Conservation (phyloP, 2,888 invertebrate genomes). For the Mesorhabditis sp. region DNA sequence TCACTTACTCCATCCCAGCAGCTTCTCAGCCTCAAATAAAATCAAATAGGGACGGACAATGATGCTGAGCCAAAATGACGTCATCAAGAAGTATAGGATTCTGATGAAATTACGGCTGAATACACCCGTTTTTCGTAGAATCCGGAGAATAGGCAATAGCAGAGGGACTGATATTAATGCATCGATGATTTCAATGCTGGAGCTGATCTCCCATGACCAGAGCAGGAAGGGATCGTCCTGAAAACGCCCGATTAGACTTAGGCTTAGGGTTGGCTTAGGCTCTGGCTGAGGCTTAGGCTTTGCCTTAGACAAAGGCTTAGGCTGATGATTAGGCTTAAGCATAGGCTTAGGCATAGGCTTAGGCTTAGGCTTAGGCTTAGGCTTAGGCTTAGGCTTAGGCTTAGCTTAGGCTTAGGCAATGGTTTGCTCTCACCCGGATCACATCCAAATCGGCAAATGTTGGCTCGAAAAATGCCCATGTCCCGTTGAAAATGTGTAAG, state of each 20-base stretch:
- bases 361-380: too few relatives aligned
- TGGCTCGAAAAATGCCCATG: too few relatives aligned
- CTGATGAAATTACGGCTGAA: conserved; percentile 1
- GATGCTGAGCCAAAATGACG: background rate
- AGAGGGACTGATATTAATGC: background rate
- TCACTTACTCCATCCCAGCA: background rate
- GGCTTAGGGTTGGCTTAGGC: too few relatives aligned
- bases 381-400: too few relatives aligned
- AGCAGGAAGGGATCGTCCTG: background rate
- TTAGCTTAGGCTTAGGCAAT: too few relatives aligned
- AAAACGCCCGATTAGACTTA: background rate
- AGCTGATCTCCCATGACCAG: background rate
- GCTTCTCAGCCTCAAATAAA: background rate
- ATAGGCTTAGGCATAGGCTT: too few relatives aligned
- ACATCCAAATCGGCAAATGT: too few relatives aligned
- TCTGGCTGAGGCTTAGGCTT: too few relatives aligned
- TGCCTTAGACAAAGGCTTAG: too few relatives aligned
- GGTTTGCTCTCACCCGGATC: too few relatives aligned
- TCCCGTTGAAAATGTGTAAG: too few relatives aligned
- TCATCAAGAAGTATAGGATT: background rate
- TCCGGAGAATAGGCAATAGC: background rate
- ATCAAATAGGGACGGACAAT: background rate
- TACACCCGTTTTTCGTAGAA: background rate
- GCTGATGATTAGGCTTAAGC: too few relatives aligned
- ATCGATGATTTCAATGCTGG: background rate